Evolutionary conservation across 1,140 invertebrate genomes (phyloP).

Genomic region (Papilio helenus): DNA sequence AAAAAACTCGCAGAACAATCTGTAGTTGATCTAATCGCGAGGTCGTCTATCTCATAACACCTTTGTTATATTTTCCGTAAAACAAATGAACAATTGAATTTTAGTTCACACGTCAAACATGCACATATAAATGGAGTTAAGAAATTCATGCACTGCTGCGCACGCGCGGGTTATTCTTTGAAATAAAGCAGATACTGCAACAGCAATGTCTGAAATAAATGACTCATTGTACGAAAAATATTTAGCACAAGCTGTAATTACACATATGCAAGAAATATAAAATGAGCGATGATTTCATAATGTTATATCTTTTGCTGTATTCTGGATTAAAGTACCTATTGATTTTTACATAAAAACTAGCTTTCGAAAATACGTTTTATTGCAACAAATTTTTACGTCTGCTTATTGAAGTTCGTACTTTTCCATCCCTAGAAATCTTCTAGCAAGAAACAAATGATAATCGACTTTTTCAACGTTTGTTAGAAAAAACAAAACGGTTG

Average conservation of each 20-base stretch:
- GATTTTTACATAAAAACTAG: too few relatives aligned
- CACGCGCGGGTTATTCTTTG: constrained; percentile 9
- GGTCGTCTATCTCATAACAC: constrained; percentile 10
- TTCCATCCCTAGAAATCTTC: neutral
- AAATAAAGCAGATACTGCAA: constrained; percentile 42
- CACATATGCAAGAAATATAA: neutral
- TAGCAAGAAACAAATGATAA: too few relatives aligned
- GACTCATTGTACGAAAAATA: constrained; percentile 12
- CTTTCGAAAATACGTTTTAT: too few relatives aligned
- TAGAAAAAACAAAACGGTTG: too few relatives aligned
- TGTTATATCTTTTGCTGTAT: neutral
- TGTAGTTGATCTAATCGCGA: neutral
- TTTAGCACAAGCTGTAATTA: constrained; percentile 11
- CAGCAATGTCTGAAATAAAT: constrained; percentile 32
- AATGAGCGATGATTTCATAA: neutral
- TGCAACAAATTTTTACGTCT: too few relatives aligned
- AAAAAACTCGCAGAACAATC: neutral
- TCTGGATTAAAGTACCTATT: too few relatives aligned
- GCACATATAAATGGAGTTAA: constrained; percentile 8
- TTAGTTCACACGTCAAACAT: constrained; percentile 16
- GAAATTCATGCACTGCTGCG: constrained; percentile 4
- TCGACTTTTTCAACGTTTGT: too few relatives aligned
- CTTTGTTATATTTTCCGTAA: constrained; percentile 13
- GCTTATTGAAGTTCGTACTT: too few relatives aligned
- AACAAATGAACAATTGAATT: constrained; percentile 24